These are phyloP conservation scores for Piezodorus guildinii DNA, from an alignment of 1,140 invertebrate genomes.

Conservation along the genomic window DNA sequence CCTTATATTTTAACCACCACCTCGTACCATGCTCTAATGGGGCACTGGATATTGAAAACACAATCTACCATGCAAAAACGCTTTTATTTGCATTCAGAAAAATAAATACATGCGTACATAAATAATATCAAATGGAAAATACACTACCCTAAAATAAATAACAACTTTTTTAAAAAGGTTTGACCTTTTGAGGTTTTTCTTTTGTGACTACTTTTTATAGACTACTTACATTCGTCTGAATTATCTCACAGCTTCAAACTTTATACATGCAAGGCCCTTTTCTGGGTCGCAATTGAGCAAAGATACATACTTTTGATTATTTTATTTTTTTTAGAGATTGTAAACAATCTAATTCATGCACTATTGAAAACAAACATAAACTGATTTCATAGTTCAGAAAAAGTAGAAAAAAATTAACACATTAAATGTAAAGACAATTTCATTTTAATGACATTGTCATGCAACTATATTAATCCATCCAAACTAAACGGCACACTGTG, in stretches of 20 bases:
- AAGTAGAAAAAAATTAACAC: no score
- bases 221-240: conserved; percentile 8
- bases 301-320: no score
- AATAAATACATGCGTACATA: conserved; percentile 19
- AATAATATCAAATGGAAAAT: neutral
- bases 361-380: no score
- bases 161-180: conserved; percentile 1
- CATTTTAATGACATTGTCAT: neutral
- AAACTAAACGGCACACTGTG: conserved; percentile 23
- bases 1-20: conserved; percentile 8
- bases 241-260: conserved; percentile 1
- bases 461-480: conserved; percentile 17
- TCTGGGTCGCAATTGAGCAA: conserved; percentile 5
- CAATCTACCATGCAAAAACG: conserved; percentile 21
- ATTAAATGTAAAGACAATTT: neutral
- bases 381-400: no score
- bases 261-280: conserved; percentile 6
- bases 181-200: neutral
- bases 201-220: conserved; percentile 1
- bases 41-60: neutral
- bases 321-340: no score
- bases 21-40: neutral
- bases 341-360: no score
- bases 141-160: conserved; percentile 12
- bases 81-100: conserved; percentile 14